Base-by-base conservation (phyloP, 2,888 invertebrate genomes). In the Mythimna lalbum region DNA sequence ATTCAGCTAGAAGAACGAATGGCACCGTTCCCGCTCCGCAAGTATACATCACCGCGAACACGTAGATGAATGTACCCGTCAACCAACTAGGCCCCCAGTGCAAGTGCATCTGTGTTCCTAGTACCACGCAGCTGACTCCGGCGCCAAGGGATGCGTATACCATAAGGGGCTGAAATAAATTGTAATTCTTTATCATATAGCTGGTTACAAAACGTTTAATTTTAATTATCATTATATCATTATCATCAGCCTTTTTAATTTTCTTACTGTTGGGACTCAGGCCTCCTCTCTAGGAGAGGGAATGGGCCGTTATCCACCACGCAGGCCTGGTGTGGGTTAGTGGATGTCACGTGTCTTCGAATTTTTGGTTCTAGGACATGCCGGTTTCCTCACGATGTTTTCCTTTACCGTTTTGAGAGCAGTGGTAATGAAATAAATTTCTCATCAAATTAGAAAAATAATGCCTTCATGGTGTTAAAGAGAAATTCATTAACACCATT, bases 1-100 rank as follows among this genome's bases (percentile, higher is more conserved):
- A 80, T 68, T 93, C 93, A n/a, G 90, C 90, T 0, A 89, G 56
- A 9, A 93, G 71, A 7, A 93, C 91, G 63, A 83, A 93, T 0
- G 93, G 93, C 9, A 93, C 89, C 0, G 90, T 92, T 0, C 92
- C 92, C 0, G 90, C 90, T 0, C 93, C 92, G 4, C 90, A 71
- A 0, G 87, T 88, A 76, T 89, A 92, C 19, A 87, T 65, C 1
- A 87, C 78, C 14, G 87, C 82, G 78, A 88, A 93, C 1, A 85
- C 7, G 78, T 90, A 91, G 14, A 93, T 88, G 63, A 89, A 83
- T 33, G 90, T 73, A 0, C 89, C 92, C 0, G 91, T 88, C 31
- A 92, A 10, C 89, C 91, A 90, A 65, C 78, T 86, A 0, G 93
- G 93, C 0, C 90, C 93, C 91, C 91, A 91, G 17, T 87, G 84